phyloP scores from a whole-genome alignment of 2,113 vertebrate species.

The Thalassoma bifasciatum region DNA sequence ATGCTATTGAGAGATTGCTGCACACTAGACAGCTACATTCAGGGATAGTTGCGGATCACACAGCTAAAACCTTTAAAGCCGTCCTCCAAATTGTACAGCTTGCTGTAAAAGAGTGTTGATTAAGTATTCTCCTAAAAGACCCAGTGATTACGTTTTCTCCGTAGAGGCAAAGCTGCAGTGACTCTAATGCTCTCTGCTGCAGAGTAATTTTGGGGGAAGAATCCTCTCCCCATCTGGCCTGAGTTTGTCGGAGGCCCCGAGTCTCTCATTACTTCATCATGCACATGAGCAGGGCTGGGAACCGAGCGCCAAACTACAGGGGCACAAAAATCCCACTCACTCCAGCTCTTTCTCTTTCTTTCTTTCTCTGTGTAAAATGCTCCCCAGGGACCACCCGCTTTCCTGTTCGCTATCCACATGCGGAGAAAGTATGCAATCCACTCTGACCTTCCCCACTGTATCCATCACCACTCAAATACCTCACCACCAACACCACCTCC shows the following conservation, averaged over 20 bases:
- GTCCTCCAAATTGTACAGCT: conserved; percentile 25
- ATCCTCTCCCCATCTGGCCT: conserved; percentile 79
- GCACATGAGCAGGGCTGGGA: conserved; percentile 58
- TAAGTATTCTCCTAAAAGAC: conserved; percentile 50
- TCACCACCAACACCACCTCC: not conserved
- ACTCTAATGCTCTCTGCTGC: conserved; percentile 59
- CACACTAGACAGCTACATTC: not conserved
- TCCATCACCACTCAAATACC: conserved; percentile 44
- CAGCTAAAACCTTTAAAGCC: conserved; percentile 15
- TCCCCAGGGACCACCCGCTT: conserved; percentile 70
- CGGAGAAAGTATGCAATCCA: conserved; percentile 60
- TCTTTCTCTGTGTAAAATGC: conserved; percentile 25
- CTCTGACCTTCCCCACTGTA: conserved; percentile 51
- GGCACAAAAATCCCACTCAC: conserved; percentile 62
- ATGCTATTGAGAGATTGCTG: not conserved
- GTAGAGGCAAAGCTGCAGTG: conserved; percentile 44
- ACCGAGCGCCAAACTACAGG: conserved; percentile 56
- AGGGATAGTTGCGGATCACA: conserved; percentile 5
- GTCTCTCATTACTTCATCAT: conserved; percentile 77
- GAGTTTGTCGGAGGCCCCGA: conserved; percentile 74
- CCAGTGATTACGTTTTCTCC: conserved; percentile 56
- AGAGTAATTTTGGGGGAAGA: conserved; percentile 69
- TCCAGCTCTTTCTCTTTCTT: conserved; percentile 40
- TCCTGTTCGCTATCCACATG: conserved; percentile 65
- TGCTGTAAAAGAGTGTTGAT: conserved; percentile 55